Percentiles rank a stretch among this genome's conserved stretches.
Conservation (phyloP, 2,797 vertebrate species). For the Bradypodion ventrale region DNA sequence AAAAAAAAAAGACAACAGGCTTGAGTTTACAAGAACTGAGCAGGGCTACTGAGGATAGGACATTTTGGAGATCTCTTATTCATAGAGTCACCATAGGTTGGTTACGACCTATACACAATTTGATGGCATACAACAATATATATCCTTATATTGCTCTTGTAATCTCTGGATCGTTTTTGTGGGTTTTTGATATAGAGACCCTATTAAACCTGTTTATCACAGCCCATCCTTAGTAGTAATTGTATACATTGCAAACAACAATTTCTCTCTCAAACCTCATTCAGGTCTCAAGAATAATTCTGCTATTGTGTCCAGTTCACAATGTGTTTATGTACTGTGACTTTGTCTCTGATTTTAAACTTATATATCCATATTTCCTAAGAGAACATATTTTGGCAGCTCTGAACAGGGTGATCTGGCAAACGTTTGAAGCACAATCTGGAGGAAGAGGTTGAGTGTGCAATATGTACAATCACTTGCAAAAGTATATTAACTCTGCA, state of each 20-base stretch:
- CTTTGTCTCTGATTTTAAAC: not conserved
- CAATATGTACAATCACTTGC: not conserved
- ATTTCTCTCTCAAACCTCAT: not conserved
- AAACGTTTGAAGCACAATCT: not conserved
- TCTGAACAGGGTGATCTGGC: not conserved
- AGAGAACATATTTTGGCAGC: no score
- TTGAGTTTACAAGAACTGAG: no score
- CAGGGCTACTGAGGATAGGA: no score
- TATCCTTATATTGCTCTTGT: not conserved
- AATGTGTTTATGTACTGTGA: not conserved
- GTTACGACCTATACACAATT: no score
- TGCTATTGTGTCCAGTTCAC: not conserved
- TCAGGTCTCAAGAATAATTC: not conserved
- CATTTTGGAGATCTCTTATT: no score
- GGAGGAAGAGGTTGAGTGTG: not conserved
- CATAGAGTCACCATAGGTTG: no score
- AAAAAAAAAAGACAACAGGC: no score
- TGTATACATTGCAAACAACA: not conserved
- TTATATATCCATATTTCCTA: not conserved
- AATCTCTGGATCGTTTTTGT: not conserved
- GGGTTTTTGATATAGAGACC: not conserved
- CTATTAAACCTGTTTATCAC: not conserved
- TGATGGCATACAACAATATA: not conserved
- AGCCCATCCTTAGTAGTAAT: not conserved
- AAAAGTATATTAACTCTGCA: not conserved